Conservation (phyloP, 1,140 invertebrate genomes). For the Oedothorax gibbosus region DNA sequence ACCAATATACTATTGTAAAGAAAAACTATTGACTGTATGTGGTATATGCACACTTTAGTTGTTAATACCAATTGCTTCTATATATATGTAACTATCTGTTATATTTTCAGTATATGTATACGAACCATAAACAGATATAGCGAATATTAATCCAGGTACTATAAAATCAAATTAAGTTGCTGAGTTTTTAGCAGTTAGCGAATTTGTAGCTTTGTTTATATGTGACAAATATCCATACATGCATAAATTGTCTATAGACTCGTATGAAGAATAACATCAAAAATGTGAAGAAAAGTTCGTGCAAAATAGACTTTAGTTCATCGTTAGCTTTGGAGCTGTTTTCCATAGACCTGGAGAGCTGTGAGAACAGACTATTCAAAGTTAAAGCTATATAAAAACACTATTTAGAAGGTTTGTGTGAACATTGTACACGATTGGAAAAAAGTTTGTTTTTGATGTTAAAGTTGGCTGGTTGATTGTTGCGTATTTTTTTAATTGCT, state of each 20-base stretch:
- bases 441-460: slow-evolving; percentile 45
- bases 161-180: slow-evolving; percentile 32
- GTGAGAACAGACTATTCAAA: slow-evolving; percentile 35
- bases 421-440: slow-evolving; percentile 32
- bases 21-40: too few species aligned
- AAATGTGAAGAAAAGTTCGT: slow-evolving; percentile 29
- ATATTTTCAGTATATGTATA: slow-evolving; percentile 40
- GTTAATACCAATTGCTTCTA: not conserved
- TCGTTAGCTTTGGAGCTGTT: slow-evolving; percentile 47
- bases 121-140: not conserved
- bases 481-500: slow-evolving; percentile 61
- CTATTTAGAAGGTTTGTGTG: slow-evolving; percentile 31
- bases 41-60: too few species aligned
- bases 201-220: slow-evolving; percentile 52
- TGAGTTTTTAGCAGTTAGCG: slow-evolving; percentile 47
- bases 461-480: slow-evolving; percentile 55
- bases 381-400: slow-evolving; percentile 41
- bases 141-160: slow-evolving; percentile 20
- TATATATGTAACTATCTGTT: slow-evolving; percentile 12
- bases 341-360: slow-evolving; percentile 43
- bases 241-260: slow-evolving; percentile 53
- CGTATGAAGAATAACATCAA: slow-evolving; percentile 39
- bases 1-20: too few species aligned
- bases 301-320: slow-evolving; percentile 43
- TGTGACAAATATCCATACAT: slow-evolving; percentile 47